These are phyloP conservation scores for Meiosimyza platycephala DNA, from an alignment of 2,888 invertebrate species.

Conservation along the genomic window DNA sequence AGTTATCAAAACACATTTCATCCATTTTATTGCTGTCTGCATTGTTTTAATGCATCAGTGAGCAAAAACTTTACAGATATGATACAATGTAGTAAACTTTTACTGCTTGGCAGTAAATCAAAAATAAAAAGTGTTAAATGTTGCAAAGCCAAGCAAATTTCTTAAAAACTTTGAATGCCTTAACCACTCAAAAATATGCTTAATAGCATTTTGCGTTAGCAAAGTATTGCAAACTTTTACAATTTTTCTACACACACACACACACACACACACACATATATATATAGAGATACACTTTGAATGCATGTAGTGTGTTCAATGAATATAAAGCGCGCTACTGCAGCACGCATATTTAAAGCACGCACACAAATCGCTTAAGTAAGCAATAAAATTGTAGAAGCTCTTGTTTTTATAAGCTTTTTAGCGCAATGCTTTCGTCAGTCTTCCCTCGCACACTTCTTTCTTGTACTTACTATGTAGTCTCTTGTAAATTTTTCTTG, in stretches of 20 bases:
- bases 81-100: too few species aligned
- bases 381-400: constrained; percentile 37
- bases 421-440: background rate
- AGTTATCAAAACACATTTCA: too few species aligned
- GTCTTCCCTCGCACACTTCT: background rate
- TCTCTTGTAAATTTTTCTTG: too few species aligned
- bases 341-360: constrained; percentile 31
- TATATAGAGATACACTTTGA: background rate
- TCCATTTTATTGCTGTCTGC: too few species aligned
- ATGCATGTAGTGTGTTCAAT: too few species aligned
- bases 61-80: too few species aligned
- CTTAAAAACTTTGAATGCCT: constrained; percentile 6
- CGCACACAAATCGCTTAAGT: constrained; percentile 59
- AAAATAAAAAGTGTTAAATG: constrained; percentile 21
- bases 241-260: constrained; percentile 21
- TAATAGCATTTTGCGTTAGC: constrained; percentile 14
- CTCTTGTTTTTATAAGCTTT: background rate
- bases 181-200: constrained; percentile 16
- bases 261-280: background rate
- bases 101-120: too few species aligned
- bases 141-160: constrained; percentile 26
- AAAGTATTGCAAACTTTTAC: constrained; percentile 3
- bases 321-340: background rate
- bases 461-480: too few species aligned
- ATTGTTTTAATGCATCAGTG: too few species aligned